These are phyloP conservation scores for Uropsilus gracilis DNA, from an alignment of 2,113 vertebrate genomes.

Conservation along the genomic window DNA sequence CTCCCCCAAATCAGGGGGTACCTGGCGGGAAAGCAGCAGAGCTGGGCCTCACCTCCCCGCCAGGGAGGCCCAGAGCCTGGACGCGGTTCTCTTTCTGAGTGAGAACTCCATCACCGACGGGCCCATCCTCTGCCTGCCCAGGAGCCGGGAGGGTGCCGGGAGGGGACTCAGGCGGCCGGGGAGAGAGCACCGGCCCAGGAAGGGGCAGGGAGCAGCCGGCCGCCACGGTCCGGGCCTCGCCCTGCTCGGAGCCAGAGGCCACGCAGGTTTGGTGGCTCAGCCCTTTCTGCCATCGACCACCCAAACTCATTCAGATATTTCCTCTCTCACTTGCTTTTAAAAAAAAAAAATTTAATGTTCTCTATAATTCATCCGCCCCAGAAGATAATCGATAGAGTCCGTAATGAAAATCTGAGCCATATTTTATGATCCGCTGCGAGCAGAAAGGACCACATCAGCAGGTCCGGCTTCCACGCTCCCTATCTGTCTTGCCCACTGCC, in stretches of 20 bases:
- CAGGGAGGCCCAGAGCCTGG: neutral
- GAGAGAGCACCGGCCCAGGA: neutral
- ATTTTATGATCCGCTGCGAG: conserved; percentile 96
- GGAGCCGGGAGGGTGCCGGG: neutral
- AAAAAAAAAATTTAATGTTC: conserved; percentile 96
- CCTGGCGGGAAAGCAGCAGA: neutral
- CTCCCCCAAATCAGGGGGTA: neutral
- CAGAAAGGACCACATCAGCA: conserved; percentile 97
- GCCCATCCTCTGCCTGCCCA: too few relatives aligned
- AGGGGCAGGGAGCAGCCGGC: neutral
- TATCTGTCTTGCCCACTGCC: conserved; percentile 76
- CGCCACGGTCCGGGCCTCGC: neutral
- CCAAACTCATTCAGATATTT: conserved; percentile 99
- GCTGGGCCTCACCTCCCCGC: neutral
- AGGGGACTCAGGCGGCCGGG: neutral
- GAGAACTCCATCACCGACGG: too few relatives aligned
- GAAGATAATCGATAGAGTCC: conserved; percentile 99
- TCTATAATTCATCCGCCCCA: conserved; percentile 98
- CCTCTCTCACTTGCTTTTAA: conserved; percentile 87
- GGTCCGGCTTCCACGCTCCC: conserved; percentile 89
- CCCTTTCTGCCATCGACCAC: conserved; percentile 93
- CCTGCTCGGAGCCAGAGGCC: neutral
- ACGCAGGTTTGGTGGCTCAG: conserved; percentile 82
- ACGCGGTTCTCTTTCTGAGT: neutral
- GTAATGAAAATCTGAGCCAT: conserved; percentile 99